Conservation (phyloP, 2,797 vertebrate species). For the Danio albolineatus region DNA sequence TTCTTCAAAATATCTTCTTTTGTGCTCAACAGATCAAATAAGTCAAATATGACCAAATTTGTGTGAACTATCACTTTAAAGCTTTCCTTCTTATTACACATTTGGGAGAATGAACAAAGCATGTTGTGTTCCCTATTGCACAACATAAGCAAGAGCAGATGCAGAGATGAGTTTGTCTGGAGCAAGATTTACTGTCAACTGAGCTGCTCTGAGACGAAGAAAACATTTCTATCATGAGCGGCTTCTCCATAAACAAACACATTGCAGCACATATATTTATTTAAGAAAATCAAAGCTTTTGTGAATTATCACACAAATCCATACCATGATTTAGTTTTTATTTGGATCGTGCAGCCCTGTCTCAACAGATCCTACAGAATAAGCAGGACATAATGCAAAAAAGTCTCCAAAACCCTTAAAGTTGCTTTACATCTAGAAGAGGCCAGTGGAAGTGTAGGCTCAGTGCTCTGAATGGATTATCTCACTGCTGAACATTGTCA, state of each 20-base stretch:
- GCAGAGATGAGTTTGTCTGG: neutral
- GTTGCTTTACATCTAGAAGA: neutral
- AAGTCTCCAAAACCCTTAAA: neutral
- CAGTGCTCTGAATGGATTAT: conserved; percentile 67
- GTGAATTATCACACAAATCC: neutral
- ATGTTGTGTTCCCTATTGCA: too few relatives aligned
- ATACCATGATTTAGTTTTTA: neutral
- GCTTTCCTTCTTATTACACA: neutral
- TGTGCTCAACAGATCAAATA: neutral
- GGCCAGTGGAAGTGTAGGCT: conserved; percentile 48
- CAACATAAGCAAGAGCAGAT: neutral
- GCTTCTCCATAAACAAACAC: neutral
- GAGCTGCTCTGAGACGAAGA: neutral
- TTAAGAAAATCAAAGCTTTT: neutral
- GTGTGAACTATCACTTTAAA: too few relatives aligned
- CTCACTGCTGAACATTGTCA: conserved; percentile 69
- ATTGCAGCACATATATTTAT: neutral
- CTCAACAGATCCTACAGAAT: neutral
- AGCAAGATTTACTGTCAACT: neutral
- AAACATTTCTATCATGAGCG: neutral
- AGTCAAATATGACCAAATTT: too few relatives aligned
- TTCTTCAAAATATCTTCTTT: neutral
- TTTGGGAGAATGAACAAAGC: neutral
- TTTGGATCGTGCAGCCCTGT: conserved; percentile 2
- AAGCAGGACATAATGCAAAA: conserved; percentile 1